phyloP scores from a whole-genome alignment of 2,113 vertebrate species.

The Alces alces region DNA sequence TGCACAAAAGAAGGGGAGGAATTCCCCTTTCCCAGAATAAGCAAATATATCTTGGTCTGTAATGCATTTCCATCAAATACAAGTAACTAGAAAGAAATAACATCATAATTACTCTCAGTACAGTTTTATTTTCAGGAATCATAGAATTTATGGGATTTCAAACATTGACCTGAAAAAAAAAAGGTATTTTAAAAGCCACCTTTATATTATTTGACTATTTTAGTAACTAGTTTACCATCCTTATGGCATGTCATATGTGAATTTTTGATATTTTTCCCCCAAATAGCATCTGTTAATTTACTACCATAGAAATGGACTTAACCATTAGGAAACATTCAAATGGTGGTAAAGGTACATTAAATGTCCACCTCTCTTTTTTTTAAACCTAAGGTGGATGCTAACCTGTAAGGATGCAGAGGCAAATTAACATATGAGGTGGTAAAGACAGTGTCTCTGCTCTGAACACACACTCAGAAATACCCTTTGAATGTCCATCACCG shows the following conservation, averaged over 20 bases:
- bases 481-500: accelerated
- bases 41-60: background rate
- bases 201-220: background rate
- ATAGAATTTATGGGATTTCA: background rate
- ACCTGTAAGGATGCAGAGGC: too few relatives aligned
- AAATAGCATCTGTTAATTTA: background rate
- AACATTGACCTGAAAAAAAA: background rate
- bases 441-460: background rate
- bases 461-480: background rate
- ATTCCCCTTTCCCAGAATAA: background rate
- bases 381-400: background rate
- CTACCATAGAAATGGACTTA: background rate
- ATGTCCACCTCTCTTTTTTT: background rate
- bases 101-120: background rate
- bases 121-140: background rate
- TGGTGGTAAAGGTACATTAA: background rate
- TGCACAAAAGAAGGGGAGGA: background rate
- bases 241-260: background rate
- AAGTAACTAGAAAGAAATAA: background rate
- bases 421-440: background rate
- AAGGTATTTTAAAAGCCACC: background rate
- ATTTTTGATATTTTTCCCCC: background rate
- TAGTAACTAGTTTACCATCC: background rate
- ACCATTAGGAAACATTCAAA: background rate
- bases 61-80: background rate